Percentiles rank a stretch among this genome's conserved stretches.
Evolutionary conservation across 2,888 invertebrate species (phyloP).

Genomic region (Oxystoma pomonae): DNA sequence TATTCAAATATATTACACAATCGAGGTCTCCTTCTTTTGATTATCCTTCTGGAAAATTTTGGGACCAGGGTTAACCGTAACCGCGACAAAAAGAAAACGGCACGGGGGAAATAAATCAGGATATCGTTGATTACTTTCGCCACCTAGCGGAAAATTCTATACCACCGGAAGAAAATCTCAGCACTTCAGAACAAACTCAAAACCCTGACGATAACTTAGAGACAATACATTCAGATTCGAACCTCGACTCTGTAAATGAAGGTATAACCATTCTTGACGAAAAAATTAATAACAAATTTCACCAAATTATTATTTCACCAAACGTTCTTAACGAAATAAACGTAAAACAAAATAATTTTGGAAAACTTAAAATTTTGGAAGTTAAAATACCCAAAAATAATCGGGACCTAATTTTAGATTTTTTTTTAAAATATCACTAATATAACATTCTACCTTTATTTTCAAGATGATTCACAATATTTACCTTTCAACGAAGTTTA

Average conservation of each 20-base stretch:
- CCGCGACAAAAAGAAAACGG: too few species aligned
- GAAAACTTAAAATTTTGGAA: constrained; percentile 4
- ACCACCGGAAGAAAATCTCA: too few species aligned
- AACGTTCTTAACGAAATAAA: not conserved
- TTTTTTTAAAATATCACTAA: not conserved
- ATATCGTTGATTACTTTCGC: too few species aligned
- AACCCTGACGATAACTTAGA: too few species aligned
- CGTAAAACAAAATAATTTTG: constrained; percentile 4
- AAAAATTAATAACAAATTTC: constrained; percentile 7
- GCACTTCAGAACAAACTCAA: too few species aligned
- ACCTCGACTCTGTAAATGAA: not conserved
- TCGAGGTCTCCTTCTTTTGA: too few species aligned
- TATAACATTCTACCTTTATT: constrained; percentile 4
- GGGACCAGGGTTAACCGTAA: too few species aligned
- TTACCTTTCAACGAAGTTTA: constrained; percentile 1
- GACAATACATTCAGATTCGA: not conserved
- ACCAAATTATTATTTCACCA: constrained; percentile 1
- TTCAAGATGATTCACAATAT: constrained; percentile 4
- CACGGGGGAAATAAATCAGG: too few species aligned
- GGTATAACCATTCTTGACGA: constrained; percentile 3
- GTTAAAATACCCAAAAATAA: not conserved
- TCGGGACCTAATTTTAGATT: not conserved
- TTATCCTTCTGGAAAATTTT: too few species aligned
- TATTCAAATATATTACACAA: too few species aligned
- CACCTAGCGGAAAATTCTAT: too few species aligned